Conservation (phyloP, 2,797 vertebrate genomes). For the Periparus ater region DNA sequence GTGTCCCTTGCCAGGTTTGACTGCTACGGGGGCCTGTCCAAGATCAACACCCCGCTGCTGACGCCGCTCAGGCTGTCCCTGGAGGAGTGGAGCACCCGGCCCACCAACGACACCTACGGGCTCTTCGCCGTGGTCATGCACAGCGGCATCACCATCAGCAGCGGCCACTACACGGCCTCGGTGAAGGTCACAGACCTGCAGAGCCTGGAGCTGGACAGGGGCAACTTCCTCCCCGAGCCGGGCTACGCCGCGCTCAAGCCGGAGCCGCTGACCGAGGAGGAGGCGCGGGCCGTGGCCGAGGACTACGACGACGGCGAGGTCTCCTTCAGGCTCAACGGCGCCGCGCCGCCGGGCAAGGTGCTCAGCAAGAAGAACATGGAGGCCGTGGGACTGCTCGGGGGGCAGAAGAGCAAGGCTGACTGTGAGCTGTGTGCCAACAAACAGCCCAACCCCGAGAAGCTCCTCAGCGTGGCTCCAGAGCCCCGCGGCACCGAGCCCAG, state of each 20-base stretch:
- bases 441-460: slow-evolving; percentile 80
- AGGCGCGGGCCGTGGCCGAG: slow-evolving; percentile 67
- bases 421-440: slow-evolving; percentile 82
- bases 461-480: slow-evolving; percentile 49
- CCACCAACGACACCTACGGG: slow-evolving; percentile 85
- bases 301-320: slow-evolving; percentile 86
- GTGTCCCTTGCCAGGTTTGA: slow-evolving; percentile 78
- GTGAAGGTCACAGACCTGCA: slow-evolving; percentile 86
- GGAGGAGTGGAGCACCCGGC: slow-evolving; percentile 91
- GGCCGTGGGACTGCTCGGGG: slow-evolving; percentile 89
- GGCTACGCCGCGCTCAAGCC: slow-evolving; percentile 58
- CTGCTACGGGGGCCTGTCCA: slow-evolving; percentile 80
- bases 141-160: slow-evolving; percentile 96
- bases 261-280: slow-evolving; percentile 79
- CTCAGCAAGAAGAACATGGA: slow-evolving; percentile 87
- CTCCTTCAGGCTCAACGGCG: slow-evolving; percentile 79
- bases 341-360: slow-evolving; percentile 74
- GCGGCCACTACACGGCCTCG: slow-evolving; percentile 95
- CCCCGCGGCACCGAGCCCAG: slow-evolving; percentile 68
- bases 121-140: slow-evolving; percentile 98
- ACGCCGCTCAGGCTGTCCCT: slow-evolving; percentile 90
- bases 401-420: slow-evolving; percentile 88
- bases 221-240: slow-evolving; percentile 60
- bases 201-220: slow-evolving; percentile 75
- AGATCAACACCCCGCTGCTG: slow-evolving; percentile 92